Evolutionary conservation across 2,888 invertebrate species (phyloP), one percentile per base, ranked within the genome.

Genomic region (Apamea crenata): DNA sequence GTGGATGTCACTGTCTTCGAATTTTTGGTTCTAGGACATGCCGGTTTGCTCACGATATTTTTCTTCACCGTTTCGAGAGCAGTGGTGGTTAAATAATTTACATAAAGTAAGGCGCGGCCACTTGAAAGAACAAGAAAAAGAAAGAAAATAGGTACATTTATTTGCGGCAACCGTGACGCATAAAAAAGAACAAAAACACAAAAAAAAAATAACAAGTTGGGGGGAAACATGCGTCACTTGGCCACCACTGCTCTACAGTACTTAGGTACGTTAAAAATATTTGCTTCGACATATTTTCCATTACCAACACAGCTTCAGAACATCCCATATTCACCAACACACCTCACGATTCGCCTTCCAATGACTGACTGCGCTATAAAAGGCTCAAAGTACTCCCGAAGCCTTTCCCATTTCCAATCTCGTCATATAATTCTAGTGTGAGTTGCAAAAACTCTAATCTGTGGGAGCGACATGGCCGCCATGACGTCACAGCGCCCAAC

Each of bases 401-500:
- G 18, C 44, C 5, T n/a, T 47, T 68, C 47, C 16, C 18, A 82
- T 82, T 74, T 82, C 65, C 59, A 82, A 75, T 75, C 69, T 66
- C 53, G 6, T 74, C 59, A 76, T 70, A 56, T 65, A 53, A 75
- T 47, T 59, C 76, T 66, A 68, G 59, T 32, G n/a, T 32, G 16
- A 74, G 77, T 74, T 63, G 56, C 85, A 78, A 83, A 86, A 86
- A 86, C 80, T 85, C 79, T 83, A 83, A 83, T 83, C 75, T 75
- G 75, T 69, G 50, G 56, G 29, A 77, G 67, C 53, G 73, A 68
- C 86, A 75, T 77, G 74, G 74, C 72, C 16, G 74, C 83, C 68
- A 69, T 86, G 86, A 86, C 75, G 86, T 89, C 86, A 87, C 80
- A 61, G 78, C 70, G 81, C 66, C 67, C 81, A 84, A 70, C 88